These are phyloP conservation scores for Apamea crenata DNA, from an alignment of 2,888 invertebrate species.

Conservation along the genomic window DNA sequence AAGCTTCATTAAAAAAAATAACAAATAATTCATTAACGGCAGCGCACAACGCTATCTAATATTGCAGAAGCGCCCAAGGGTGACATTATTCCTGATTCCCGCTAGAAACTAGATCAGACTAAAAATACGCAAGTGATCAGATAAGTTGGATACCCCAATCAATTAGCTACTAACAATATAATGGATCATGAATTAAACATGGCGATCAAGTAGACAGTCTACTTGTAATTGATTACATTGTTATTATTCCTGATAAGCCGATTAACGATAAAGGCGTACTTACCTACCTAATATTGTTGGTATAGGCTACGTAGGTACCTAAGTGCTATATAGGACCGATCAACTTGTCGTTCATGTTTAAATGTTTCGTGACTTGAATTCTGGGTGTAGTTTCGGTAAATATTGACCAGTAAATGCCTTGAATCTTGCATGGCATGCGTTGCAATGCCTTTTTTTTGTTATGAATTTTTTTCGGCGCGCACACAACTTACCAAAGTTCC, in stretches of 20 bases:
- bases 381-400: no score
- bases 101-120: constrained; percentile 10
- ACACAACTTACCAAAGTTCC: no score
- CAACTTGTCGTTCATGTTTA: not conserved
- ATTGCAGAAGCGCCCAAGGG: not conserved
- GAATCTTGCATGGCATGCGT: no score
- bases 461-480: no score
- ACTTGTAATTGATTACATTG: constrained; percentile 53
- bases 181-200: constrained; percentile 52
- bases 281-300: not conserved
- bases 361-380: no score
- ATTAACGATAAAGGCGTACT: constrained; percentile 37
- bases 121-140: constrained; percentile 34
- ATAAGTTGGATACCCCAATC: constrained; percentile 29
- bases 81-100: constrained; percentile 11
- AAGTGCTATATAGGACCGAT: not conserved
- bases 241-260: constrained; percentile 52
- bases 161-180: constrained; percentile 24
- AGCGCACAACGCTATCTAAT: not conserved
- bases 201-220: constrained; percentile 23
- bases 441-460: no score
- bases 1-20: not conserved
- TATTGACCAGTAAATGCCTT: no score
- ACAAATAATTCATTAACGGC: not conserved
- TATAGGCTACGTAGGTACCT: not conserved